Evolutionary conservation across 2,888 invertebrate genomes (phyloP).

Genomic region (Eupithecia pulchellata): DNA sequence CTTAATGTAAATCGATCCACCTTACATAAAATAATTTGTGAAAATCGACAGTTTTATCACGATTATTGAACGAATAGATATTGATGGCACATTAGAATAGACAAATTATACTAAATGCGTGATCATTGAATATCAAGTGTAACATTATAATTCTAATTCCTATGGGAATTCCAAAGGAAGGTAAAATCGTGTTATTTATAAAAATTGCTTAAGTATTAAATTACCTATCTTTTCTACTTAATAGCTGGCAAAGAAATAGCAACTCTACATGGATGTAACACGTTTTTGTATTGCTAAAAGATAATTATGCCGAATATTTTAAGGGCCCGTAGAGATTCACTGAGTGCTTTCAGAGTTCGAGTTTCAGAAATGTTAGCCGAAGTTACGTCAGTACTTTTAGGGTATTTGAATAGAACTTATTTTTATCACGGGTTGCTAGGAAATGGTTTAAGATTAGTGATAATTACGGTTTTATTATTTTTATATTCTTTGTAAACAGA

Average conservation of each 20-base stretch:
- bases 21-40: background rate
- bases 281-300: background rate
- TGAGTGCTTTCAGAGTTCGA: background rate
- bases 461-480: background rate
- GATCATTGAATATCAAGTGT: background rate
- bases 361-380: background rate
- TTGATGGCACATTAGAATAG: conserved; percentile 1
- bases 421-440: background rate
- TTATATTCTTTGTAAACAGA: background rate
- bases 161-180: background rate
- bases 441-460: background rate
- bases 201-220: background rate
- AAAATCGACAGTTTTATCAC: conserved; percentile 9
- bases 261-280: background rate
- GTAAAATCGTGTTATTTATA: background rate
- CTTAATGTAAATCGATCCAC: background rate
- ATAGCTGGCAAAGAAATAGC: background rate
- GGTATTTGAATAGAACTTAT: background rate
- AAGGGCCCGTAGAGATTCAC: background rate
- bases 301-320: background rate
- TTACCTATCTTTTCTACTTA: background rate
- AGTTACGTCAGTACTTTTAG: background rate
- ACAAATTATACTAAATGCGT: background rate
- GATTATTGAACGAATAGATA: conserved; percentile 7
- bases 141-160: background rate